Evolutionary conservation across 2,113 vertebrate species (phyloP), one percentile per base, ranked within the genome.

Genomic region (Bungarus multicinctus): DNA sequence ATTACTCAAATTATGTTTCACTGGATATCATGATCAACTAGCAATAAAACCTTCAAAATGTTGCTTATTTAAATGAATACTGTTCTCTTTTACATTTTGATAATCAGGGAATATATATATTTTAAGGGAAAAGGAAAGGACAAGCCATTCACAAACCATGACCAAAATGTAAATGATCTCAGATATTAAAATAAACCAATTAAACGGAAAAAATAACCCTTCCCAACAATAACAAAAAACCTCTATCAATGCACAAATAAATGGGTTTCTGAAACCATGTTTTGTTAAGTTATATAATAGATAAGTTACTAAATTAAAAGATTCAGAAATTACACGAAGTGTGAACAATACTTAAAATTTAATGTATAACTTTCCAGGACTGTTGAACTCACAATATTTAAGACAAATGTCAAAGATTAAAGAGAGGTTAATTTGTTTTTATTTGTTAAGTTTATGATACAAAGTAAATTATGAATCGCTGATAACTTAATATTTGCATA

Each of bases 381-480:
- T 64, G 27, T 27, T 25, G 90, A 0, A 88, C 45, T 92, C 9
- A 34, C 22, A 91, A 16, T 27, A 90, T 43, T 2, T 8, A 22
- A 85, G 47, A 14, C 45, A 34, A 18, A 93, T 92, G 16, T 0
- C 3, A 90, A 91, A 10, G 18, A 9, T 88, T 5, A 89, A 92
- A 90, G 0, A 54, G 45, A 85, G 6, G 81, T 45, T 34, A 85
- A 85, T 57, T 57, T 92, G 27, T 74, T 53, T 74, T 27, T 89
- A 34, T 1, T 91, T 94, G 93, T 92, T 93, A 58, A 30, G 74
- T 93, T 53, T 34, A 5, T 23, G 0, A 9, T 3, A 30, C 34
- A 95, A 91, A 88, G 89, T 94, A 45, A 92, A 94, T 92, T 91
- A 92, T 91, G 93, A 95, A 74, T 34, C 57, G 14, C 14, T 89